Evolutionary conservation across 1,140 invertebrate genomes (phyloP), one percentile per base, ranked within the genome.

Genomic region (Cheumatopsyche charites): DNA sequence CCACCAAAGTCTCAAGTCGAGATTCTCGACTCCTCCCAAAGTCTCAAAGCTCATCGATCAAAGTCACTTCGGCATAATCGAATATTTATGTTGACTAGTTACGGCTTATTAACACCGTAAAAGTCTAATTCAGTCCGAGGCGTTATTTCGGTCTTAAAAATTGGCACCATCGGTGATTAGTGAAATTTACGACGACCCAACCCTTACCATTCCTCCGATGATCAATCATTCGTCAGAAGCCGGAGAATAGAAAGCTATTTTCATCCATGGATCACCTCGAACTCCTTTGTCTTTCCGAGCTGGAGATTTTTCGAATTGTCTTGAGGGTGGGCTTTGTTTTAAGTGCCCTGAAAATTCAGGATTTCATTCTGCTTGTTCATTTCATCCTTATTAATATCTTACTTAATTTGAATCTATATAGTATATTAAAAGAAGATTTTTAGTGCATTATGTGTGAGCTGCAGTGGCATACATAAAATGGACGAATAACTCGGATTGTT

Each of bases 41-140:
- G n/a, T n/a, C n/a, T n/a, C n/a, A n/a, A n/a, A n/a, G n/a, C n/a
- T 26, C 58, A 62, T 62, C 58, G 26, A 62, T 62, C 58, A 62
- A 26, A 19, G 58, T 62, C 23, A 26, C 12, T 36, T 15, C 21
- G 2, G 15, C 29, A 36, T 36, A 62, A 62, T 62, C 26, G 26
- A 62, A 62, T 62, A 62, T 62, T 62, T 62, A 21, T 36, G 58
- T 62, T 62, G 7, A 62, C 58, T 62, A 6, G 58, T 62, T 62
- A 26, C 26, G 58, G 58, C 23, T 13, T 62, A 29, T 62, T 62
- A 26, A 62, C 19, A 23, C 6, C 15, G 13, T 62, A 26, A 11
- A 58, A 4, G 52, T 45, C 1, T 2, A 45, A 7, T 42, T 42
- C 52, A 58, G 15, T 52, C 5, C 1, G 23, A 58, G 23, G 17